Evolutionary conservation across 1,140 invertebrate genomes (phyloP), one percentile per base, ranked within the genome.

Genomic region (Holcopasites calliopsidis): DNA sequence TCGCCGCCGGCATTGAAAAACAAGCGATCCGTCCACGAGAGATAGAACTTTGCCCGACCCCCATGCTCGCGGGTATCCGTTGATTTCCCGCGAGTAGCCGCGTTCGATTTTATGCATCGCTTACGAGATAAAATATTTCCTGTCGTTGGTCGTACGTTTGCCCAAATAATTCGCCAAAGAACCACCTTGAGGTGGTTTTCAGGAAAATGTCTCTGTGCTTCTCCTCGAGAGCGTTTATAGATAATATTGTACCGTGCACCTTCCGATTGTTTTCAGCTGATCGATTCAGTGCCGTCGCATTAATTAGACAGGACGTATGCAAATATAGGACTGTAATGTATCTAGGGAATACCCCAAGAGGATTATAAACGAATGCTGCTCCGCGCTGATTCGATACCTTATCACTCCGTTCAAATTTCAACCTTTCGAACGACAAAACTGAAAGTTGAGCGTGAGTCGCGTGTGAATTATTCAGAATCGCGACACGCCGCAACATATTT

Each of bases 11-110:
- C 18, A 10, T 33, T 16, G 26, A 44, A 35, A 58, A 47, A 58
- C 54, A 58, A 58, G 21, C 28, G 26, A 8, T 23, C 7, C 13
- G 23, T 33, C 64, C 3, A 23, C 16, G 47, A 35, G n/a, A n/a
- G n/a, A n/a, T 65, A 26, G 26, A 33, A 33, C 31, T 31, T 69
- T 44, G 23, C 38, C 11, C 35, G 3, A 23, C 10, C 40, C 31
- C 8, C 35, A 11, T 31, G 10, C 31, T 21, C 7, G 6, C 10
- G 7, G n/a, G n/a, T n/a, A 18, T 11, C 6, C n/a, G 33, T 3
- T 21, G 69, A 61, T 72, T 62, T 72, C 69, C 33, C 57, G 57
- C 3, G 23, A 72, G 33, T 31, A 52, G 16, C 40, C 16, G 44
- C 23, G 18, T 69, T 47, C n/a, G 50, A 55, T 58, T 70, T 26